Evolutionary conservation across 2,888 invertebrate species (phyloP), one percentile per base, ranked within the genome.

Genomic region (Cancer borealis): DNA sequence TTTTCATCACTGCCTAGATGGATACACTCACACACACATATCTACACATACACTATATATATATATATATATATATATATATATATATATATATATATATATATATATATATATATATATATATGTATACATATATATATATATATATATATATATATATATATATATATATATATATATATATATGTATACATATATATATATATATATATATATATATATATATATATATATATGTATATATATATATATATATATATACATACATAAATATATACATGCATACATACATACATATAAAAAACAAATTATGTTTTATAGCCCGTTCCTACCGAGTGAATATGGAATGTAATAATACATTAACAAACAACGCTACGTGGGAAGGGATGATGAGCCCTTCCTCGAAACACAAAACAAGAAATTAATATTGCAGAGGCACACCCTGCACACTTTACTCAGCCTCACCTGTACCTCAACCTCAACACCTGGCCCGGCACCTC

Each of bases 61-160:
- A 30, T 88, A 88, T 17, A 88, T 30, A 79, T 79, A 79, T 79
- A 79, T 79, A 79, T 79, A 79, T 79, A 79, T 79, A 79, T 79
- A 79, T 79, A 79, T 79, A 79, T 79, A 79, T 79, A 79, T 79
- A 79, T 79, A 79, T 79, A 79, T 79, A 79, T 79, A 79, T 79
- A 79, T 79, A 79, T 79, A 79, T 79, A 79, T 79, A 79, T 79
- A 79, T 79, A 79, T 79, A 79, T 79, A 79, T 79, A 79, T 79
- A 79, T 79, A 79, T 79, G 14, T 79, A 79, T 79, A 79, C 14
- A 79, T 79, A 79, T 79, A 79, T 79, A 79, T 79, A 79, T 79
- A 79, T 79, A 79, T 79, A 79, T 79, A 79, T 79, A 79, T 79
- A 79, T 79, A 79, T 79, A 79, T 79, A 79, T 79, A 79, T 79